Conservation (phyloP, 2,888 invertebrate species). For the Nebria brevicollis region DNA sequence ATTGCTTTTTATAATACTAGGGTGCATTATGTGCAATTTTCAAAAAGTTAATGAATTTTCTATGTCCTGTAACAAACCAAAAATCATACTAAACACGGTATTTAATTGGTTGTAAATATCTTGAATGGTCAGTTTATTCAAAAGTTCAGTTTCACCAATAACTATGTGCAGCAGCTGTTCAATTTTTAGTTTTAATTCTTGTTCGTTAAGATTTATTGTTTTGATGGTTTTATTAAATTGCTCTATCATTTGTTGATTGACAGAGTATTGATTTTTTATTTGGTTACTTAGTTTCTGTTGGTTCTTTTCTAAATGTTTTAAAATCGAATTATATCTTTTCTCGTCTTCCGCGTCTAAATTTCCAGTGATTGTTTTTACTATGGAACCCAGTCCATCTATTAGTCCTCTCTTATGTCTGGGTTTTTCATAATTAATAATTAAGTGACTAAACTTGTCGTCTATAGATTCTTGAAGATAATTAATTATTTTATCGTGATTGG, state of each 20-base stretch:
- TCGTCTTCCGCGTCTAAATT: neutral
- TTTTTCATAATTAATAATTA: too few species aligned
- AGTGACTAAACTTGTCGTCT: too few species aligned
- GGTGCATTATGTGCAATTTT: conserved; percentile 2
- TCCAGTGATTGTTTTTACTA: too few species aligned
- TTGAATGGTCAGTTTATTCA: conserved; percentile 2
- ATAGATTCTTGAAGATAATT: too few species aligned
- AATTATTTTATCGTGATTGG: too few species aligned
- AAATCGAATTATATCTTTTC: conserved; percentile 9
- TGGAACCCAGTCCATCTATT: too few species aligned
- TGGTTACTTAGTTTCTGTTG: neutral
- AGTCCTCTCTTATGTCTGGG: too few species aligned
- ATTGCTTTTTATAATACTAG: neutral
- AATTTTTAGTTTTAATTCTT: conserved; percentile 4
- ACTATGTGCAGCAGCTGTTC: conserved; percentile 4
- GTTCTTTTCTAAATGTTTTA: neutral
- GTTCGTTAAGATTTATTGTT: conserved; percentile 5
- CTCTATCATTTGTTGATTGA: neutral
- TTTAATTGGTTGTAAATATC: conserved; percentile 15
- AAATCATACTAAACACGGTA: neutral
- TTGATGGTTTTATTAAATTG: neutral
- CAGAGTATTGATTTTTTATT: neutral
- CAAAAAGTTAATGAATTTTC: conserved; percentile 9
- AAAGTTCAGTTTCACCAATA: neutral
- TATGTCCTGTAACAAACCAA: neutral